phyloP scores from a whole-genome alignment of 2,888 invertebrate species.

The Spatulosminthurus flaviceps region DNA sequence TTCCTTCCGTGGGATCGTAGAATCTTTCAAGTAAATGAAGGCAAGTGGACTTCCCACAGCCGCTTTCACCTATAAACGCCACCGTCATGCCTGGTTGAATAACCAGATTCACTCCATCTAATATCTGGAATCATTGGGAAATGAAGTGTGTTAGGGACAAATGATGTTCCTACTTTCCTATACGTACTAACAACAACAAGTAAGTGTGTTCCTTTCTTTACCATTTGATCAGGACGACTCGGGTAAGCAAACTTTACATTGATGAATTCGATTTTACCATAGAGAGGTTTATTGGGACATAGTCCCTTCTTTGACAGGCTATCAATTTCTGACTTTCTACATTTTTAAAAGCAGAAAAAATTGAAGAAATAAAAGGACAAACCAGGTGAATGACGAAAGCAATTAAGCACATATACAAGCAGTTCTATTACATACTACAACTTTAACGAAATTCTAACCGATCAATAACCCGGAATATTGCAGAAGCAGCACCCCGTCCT shows the following conservation, averaged over 20 bases:
- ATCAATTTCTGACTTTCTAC: slow-evolving; percentile 66
- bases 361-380: no score
- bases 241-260: slow-evolving; percentile 68
- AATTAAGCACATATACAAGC: no score
- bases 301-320: slow-evolving; percentile 66
- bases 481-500: slow-evolving; percentile 38
- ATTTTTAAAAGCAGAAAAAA: no score
- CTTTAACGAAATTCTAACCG: no score
- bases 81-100: slow-evolving; percentile 58
- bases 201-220: no score
- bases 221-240: slow-evolving; percentile 66
- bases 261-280: slow-evolving; percentile 67
- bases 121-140: slow-evolving; percentile 46
- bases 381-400: no score
- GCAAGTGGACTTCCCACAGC: slow-evolving; percentile 65
- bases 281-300: slow-evolving; percentile 63
- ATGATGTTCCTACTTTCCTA: no score
- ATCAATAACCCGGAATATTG: slow-evolving; percentile 35
- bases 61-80: slow-evolving; percentile 62
- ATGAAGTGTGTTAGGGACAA: no score
- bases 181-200: no score
- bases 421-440: no score
- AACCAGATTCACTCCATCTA: slow-evolving; percentile 56
- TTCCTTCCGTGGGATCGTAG: slow-evolving; percentile 64
- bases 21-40: slow-evolving; percentile 65